Base-by-base conservation (phyloP, 2,888 invertebrate species). In the Tiliacea citrago region DNA sequence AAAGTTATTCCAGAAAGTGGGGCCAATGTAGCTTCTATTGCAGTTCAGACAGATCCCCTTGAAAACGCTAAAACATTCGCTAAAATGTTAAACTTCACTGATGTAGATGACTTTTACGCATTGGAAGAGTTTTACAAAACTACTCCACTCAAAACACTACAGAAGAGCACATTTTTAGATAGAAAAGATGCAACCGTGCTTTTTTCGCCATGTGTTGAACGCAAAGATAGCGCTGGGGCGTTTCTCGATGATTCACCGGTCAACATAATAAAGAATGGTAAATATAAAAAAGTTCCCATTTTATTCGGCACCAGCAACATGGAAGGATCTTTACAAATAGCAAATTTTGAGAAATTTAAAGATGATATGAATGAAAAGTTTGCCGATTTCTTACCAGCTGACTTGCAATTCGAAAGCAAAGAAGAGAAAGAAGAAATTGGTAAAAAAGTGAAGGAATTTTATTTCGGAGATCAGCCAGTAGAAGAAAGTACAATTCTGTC, bases 1-100 rank as follows among this genome's bases (percentile, higher is more conserved):
- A 92, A 91, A 82, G 91, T 88, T 0, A 92, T 92, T 42, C 86
- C 86, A 4, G 92, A 92, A 76, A 93, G 93, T 73, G 93, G 92
- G 9, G 77, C 84, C 5, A 85, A 71, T 67, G 73, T 88, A 0
- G 88, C 72, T 2, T 79, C 79, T 5, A 87, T 89, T 74, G 67
- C 88, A 9, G 67, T 90, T 9, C 91, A 92, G 70, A 29, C 61
- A 0, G 88, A 93, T 81, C 92, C 93, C 0, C 24, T 92, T 4
- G 84, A 88, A 78, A 90, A 84, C 21, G 93, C 93, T 5, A 91
- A 89, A 83, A 51, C 62, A 35, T 90, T 82, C 68, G 93, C 92
- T 0, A 86, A 79, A 68, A 18, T 65, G 39, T 73, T 90, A 24
- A 90, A 91, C 58, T 91, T 91, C 69, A 74, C 84, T 24, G 75